These are phyloP conservation scores for Microcebus murinus DNA, from an alignment of 2,113 vertebrate genomes.

Conservation along the genomic window DNA sequence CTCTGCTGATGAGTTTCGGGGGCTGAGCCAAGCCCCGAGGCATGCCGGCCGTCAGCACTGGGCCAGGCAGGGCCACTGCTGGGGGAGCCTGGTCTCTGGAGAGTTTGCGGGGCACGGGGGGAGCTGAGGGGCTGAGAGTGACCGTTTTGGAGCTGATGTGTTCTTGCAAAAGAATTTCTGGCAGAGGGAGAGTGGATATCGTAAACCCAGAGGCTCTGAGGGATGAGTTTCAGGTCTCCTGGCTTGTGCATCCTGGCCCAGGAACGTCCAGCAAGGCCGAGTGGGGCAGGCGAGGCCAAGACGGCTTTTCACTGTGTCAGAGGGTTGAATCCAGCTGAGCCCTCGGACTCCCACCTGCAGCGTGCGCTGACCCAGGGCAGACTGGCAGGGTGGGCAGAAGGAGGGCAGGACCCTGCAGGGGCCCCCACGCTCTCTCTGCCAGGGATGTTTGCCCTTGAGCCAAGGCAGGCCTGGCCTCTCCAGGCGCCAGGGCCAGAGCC, in stretches of 20 bases:
- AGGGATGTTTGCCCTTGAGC: background rate
- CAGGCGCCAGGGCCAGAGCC: background rate
- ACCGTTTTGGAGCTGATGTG: slow-evolving; percentile 96
- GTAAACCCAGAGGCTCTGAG: slow-evolving; percentile 41
- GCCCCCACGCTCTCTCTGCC: background rate
- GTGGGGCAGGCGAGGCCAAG: background rate
- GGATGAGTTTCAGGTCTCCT: slow-evolving; percentile 22
- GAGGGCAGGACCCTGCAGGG: background rate
- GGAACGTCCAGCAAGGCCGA: background rate
- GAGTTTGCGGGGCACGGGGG: slow-evolving; percentile 3
- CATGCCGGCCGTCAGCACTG: background rate
- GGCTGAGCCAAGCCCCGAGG: background rate
- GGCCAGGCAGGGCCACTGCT: background rate
- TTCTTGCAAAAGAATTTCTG: slow-evolving; percentile 85
- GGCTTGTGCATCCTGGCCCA: background rate
- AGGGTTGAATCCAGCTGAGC: background rate
- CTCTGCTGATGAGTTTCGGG: background rate
- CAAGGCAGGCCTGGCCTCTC: background rate
- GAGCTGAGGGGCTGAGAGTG: slow-evolving; percentile 89
- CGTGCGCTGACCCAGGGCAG: background rate
- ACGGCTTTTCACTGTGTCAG: background rate
- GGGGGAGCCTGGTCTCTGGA: background rate
- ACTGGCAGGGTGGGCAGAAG: background rate
- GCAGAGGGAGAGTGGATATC: slow-evolving; percentile 18
- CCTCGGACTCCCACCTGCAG: background rate